Percentiles rank a stretch among this genome's conserved stretches.
Conservation (phyloP, 2,888 invertebrate species). For the Eudemis profundana region DNA sequence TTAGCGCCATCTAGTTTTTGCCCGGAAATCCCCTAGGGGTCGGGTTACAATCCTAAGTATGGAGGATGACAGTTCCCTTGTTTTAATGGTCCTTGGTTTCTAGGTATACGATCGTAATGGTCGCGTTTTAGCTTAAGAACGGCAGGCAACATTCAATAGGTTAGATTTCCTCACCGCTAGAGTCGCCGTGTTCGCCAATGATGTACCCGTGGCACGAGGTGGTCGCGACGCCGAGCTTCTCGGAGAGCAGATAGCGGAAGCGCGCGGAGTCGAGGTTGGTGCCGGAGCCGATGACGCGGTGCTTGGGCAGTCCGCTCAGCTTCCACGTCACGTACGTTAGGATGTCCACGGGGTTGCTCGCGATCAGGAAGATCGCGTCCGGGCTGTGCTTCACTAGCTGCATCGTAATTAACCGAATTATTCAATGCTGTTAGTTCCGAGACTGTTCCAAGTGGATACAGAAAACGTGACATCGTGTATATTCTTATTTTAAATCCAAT, state of each 20-base stretch:
- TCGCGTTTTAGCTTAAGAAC: too few relatives aligned
- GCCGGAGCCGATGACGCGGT: constrained; percentile 95
- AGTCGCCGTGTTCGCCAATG: constrained; percentile 97
- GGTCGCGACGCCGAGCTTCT: constrained; percentile 92
- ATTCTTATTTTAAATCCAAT: too few relatives aligned
- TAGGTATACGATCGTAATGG: too few relatives aligned
- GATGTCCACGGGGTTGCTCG: constrained; percentile 97
- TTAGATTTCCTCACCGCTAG: constrained; percentile 86
- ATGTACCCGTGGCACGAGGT: constrained; percentile 96
- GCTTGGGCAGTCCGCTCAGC: constrained; percentile 94
- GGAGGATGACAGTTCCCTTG: too few relatives aligned
- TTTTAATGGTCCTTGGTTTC: too few relatives aligned
- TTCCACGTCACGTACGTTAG: constrained; percentile 98
- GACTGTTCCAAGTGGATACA: too few relatives aligned
- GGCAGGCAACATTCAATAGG: neutral
- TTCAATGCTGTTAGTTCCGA: neutral
- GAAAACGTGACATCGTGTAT: too few relatives aligned
- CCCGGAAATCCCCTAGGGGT: too few relatives aligned
- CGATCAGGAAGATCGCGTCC: constrained; percentile 92
- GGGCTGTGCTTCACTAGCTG: constrained; percentile 93
- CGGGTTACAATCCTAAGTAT: too few relatives aligned
- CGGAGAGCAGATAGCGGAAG: constrained; percentile 94
- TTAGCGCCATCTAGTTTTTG: too few relatives aligned
- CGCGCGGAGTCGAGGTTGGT: constrained; percentile 97
- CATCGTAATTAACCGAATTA: neutral